Evolutionary conservation across 2,113 vertebrate species (phyloP).

Genomic region (Procavia capensis): DNA sequence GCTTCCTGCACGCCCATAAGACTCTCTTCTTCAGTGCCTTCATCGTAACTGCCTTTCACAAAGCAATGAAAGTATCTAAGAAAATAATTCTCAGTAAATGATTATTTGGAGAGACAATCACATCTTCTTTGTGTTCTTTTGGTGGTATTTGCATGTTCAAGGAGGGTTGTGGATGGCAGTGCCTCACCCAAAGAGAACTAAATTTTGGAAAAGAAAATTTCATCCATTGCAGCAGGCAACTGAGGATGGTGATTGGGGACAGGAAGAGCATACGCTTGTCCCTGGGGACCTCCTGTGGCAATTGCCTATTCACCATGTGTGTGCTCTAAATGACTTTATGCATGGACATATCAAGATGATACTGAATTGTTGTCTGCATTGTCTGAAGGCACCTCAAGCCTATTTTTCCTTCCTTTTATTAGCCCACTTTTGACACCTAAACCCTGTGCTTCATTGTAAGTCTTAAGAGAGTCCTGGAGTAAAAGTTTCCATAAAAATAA

Average conservation of each 20-base stretch:
- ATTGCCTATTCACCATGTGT: not conserved
- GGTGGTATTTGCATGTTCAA: conserved; percentile 24
- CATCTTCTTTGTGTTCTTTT: not conserved
- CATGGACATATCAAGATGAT: not conserved
- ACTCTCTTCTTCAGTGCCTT: not conserved
- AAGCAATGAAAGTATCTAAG: not conserved
- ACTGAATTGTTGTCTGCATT: not conserved
- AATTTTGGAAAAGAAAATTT: not conserved
- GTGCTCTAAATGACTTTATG: not conserved
- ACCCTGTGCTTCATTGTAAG: not conserved
- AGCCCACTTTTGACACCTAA: not conserved
- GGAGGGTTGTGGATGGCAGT: not conserved
- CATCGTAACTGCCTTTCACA: not conserved
- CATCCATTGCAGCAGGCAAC: not conserved
- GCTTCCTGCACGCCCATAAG: not conserved
- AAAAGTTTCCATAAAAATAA: not conserved
- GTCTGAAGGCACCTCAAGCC: not conserved
- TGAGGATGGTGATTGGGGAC: not conserved
- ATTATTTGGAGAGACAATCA: not conserved
- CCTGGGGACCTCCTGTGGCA: not conserved
- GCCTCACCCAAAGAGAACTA: not conserved
- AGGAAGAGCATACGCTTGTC: not conserved
- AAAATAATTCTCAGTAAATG: not conserved
- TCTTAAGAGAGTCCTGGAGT: conserved; percentile 14
- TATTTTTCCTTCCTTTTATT: not conserved